Percentiles rank a stretch among this genome's conserved stretches.
These are phyloP conservation scores for Rhinella marina DNA, from an alignment of 2,797 vertebrate species.

Conservation along the genomic window DNA sequence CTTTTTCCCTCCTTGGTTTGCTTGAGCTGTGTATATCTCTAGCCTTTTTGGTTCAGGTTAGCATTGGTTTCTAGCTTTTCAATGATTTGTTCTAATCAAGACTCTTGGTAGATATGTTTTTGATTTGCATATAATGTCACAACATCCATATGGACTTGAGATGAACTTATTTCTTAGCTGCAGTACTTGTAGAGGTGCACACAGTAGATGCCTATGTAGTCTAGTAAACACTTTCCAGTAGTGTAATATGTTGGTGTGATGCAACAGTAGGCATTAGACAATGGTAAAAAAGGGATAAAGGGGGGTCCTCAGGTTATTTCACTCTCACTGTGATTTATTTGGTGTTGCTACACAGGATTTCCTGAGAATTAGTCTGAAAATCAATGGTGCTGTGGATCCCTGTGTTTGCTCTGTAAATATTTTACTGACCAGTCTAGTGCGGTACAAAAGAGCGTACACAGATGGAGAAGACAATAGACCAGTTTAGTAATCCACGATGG, in stretches of 20 bases:
- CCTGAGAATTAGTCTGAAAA: slow-evolving; percentile 43
- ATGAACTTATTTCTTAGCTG: too few relatives aligned
- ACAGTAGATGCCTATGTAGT: background rate
- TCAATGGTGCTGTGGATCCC: slow-evolving; percentile 13
- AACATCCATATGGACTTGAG: too few relatives aligned
- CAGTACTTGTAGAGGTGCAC: too few relatives aligned
- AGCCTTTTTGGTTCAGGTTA: too few relatives aligned
- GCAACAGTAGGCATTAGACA: background rate
- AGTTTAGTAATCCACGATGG: background rate
- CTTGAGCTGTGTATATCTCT: too few relatives aligned
- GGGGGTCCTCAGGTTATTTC: background rate
- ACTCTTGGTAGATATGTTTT: too few relatives aligned
- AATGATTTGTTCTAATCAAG: too few relatives aligned
- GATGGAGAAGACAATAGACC: slow-evolving; percentile 19
- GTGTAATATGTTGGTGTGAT: background rate
- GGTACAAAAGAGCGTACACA: slow-evolving; percentile 8
- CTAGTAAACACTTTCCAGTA: background rate
- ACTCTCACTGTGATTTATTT: slow-evolving; percentile 34
- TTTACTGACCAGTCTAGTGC: slow-evolving; percentile 23
- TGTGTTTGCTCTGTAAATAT: slow-evolving; percentile 53
- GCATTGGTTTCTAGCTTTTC: too few relatives aligned
- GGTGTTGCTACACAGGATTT: slow-evolving; percentile 11
- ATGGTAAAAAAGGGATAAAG: background rate
- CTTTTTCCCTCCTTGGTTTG: too few relatives aligned
- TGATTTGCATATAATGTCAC: too few relatives aligned